These are phyloP conservation scores for Euplagia quadripunctaria DNA, from an alignment of 2,888 invertebrate species.

Conservation along the genomic window DNA sequence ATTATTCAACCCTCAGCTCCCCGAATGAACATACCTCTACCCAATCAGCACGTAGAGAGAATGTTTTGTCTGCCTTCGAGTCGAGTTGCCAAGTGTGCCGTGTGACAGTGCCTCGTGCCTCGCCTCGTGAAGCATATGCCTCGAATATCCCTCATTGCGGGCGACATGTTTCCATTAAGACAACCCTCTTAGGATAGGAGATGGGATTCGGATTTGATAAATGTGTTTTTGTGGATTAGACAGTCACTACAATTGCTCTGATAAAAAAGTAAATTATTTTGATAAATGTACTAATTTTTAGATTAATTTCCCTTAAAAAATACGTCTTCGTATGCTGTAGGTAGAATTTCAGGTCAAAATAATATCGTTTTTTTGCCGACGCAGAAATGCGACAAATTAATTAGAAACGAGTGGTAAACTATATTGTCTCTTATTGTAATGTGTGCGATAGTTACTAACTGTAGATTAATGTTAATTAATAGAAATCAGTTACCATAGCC, in stretches of 20 bases:
- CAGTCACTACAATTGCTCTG: conserved; percentile 6
- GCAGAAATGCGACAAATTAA: no score
- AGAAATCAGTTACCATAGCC: no score
- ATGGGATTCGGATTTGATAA: conserved; percentile 29
- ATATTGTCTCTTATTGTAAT: no score
- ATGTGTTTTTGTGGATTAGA: conserved; percentile 21
- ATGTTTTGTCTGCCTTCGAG: conserved; percentile 81
- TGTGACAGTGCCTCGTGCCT: conserved; percentile 59
- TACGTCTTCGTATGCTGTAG: no score
- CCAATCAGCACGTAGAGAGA: conserved; percentile 81
- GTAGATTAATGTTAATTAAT: no score
- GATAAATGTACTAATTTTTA: no score
- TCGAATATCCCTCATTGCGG: conserved; percentile 79
- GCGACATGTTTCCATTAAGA: conserved; percentile 84
- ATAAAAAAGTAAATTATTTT: no score
- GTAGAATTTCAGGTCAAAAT: no score
- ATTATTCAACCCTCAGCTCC: conserved; percentile 33
- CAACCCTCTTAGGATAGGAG: conserved; percentile 78
- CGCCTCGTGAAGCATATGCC: conserved; percentile 73
- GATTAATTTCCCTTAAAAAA: no score
- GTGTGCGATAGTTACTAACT: no score
- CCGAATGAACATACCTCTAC: conserved; percentile 67
- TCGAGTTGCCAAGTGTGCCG: conserved; percentile 65
- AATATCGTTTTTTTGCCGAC: no score
- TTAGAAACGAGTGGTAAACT: no score